Conservation (phyloP, 2,113 vertebrate species). For the Sterrhoptilus dennistouni region DNA sequence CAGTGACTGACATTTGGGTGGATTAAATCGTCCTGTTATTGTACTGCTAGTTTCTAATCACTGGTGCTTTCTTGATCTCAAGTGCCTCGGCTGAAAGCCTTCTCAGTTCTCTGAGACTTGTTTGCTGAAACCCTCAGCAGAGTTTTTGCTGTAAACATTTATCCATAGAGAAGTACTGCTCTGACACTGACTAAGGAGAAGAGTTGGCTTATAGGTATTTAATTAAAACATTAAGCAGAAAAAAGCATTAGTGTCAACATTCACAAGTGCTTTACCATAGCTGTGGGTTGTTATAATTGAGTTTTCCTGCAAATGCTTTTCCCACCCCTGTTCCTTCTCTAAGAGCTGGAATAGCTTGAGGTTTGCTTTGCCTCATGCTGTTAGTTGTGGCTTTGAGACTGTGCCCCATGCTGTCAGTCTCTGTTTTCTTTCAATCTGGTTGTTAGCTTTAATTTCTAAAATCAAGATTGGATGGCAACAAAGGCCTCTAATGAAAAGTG, state of each 20-base stretch:
- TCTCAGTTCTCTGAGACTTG: slow-evolving; percentile 69
- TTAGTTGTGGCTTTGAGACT: slow-evolving; percentile 78
- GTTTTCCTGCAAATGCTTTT: slow-evolving; percentile 68
- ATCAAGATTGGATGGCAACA: slow-evolving; percentile 77
- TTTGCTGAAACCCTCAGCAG: slow-evolving; percentile 77
- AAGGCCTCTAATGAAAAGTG: slow-evolving; percentile 74
- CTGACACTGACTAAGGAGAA: slow-evolving; percentile 74
- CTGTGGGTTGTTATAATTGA: slow-evolving; percentile 72
- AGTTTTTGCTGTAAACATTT: slow-evolving; percentile 79
- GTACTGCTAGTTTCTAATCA: slow-evolving; percentile 74
- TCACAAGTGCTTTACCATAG: slow-evolving; percentile 70
- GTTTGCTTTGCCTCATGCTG: slow-evolving; percentile 77
- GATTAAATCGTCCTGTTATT: slow-evolving; percentile 78
- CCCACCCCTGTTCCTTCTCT: slow-evolving; percentile 28
- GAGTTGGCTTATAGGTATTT: slow-evolving; percentile 80
- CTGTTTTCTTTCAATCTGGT: slow-evolving; percentile 75
- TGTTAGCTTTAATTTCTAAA: slow-evolving; percentile 81
- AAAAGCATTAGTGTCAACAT: slow-evolving; percentile 77
- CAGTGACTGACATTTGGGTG: slow-evolving; percentile 80
- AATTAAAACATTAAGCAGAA: slow-evolving; percentile 84
- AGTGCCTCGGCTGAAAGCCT: slow-evolving; percentile 69
- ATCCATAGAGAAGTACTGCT: slow-evolving; percentile 74
- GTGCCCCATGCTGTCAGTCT: slow-evolving; percentile 77
- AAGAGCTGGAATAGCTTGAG: slow-evolving; percentile 72
- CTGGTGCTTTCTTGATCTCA: slow-evolving; percentile 72